These are phyloP conservation scores for Rallus crepitans DNA, from an alignment of 2,797 vertebrate species.

Conservation along the genomic window DNA sequence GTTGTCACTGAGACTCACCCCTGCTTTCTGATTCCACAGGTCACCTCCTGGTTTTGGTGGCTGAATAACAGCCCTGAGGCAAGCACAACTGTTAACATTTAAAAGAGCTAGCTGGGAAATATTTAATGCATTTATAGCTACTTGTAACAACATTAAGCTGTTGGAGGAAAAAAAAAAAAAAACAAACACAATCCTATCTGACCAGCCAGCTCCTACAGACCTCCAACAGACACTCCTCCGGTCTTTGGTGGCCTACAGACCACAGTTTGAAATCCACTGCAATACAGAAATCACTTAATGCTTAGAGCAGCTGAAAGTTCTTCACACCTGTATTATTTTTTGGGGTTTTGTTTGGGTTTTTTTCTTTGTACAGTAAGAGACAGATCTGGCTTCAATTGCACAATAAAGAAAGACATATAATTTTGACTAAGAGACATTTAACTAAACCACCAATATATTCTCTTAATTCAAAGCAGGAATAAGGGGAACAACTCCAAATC, in stretches of 20 bases:
- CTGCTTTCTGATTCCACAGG: background rate
- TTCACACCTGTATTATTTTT: constrained; percentile 16
- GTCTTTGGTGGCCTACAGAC: background rate
- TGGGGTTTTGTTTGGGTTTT: background rate
- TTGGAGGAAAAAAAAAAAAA: background rate
- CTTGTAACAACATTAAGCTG: constrained; percentile 33
- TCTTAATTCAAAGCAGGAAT: constrained; percentile 50
- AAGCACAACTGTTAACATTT: constrained; percentile 57
- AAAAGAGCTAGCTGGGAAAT: constrained; percentile 29
- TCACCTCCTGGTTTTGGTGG: constrained; percentile 30
- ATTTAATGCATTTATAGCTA: constrained; percentile 43
- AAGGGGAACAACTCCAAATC: constrained; percentile 53
- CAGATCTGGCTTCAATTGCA: background rate
- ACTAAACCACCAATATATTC: constrained; percentile 47
- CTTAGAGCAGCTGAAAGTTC: background rate
- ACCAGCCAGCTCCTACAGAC: background rate
- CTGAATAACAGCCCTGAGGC: constrained; percentile 53
- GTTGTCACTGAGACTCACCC: background rate
- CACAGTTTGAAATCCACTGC: background rate
- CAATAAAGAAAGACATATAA: background rate
- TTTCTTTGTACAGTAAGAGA: background rate
- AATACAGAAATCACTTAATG: background rate
- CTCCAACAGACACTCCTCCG: background rate
- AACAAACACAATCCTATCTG: background rate
- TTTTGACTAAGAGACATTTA: constrained; percentile 29